Base-by-base conservation (phyloP, 64 coral and sea anemone species). In the Pocillopora damicornis region DNA sequence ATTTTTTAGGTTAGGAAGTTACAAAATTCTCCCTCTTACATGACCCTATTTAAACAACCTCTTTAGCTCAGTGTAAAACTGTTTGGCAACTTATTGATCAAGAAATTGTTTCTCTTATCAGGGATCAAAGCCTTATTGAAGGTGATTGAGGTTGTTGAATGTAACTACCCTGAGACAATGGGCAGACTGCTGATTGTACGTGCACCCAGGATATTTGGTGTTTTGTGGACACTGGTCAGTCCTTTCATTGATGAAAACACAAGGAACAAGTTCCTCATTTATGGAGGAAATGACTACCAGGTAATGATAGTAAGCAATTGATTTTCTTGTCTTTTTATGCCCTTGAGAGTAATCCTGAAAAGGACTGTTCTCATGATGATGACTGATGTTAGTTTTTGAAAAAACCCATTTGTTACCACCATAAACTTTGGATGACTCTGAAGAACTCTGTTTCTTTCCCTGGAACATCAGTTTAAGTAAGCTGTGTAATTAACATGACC, bases 181-280 rank as follows among this genome's bases (percentile, higher is more conserved):
- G 96, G 96, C 15, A 77, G 96, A 37, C 79, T 98, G 22, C 75
- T 98, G 83, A 98, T 98, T 78, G 96, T 98, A 4, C 96, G 96
- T 56, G 96, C 96, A 71, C 96, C 96, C 18, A 86, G 96, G 85
- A 95, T 98, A 60, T 98, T 98, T 91, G 96, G 96, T 71, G 96
- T 98, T 74, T 63, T 98, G 10, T 98, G 96, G 96, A 98, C 96
- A n/a, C 61, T 98, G 67, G 96, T 98, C 15, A 98, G 96, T 88
- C 96, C 96, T 15, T 98, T 98, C 60, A 98, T 98, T 76, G 96
- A 98, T 73, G 96, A 98, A 82, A 98, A 98, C 79, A 98, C 96
- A 4, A 92, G 96, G 37, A 98, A 98, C 76, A 98, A 98, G 84
- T 98, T 98, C 86, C 90, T 98, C 0, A 98, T 98, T 18, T 98